phyloP scores from a whole-genome alignment of 2,888 invertebrate genomes.

The Lypha dubia region DNA sequence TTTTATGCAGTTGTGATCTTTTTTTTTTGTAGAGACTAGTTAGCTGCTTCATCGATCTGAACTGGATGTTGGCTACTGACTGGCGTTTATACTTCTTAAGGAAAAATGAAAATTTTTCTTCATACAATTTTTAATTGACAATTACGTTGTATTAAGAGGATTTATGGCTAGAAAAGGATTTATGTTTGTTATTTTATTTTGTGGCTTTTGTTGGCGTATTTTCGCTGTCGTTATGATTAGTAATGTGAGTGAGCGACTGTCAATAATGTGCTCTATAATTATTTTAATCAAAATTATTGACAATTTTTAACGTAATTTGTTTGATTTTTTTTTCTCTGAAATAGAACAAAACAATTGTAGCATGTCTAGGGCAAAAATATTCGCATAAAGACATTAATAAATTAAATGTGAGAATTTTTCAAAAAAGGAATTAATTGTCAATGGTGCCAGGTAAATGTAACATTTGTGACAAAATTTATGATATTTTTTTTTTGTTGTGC shows the following conservation, averaged over 20 bases:
- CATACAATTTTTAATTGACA: constrained; percentile 72
- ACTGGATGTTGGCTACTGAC: constrained; percentile 7
- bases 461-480: no score
- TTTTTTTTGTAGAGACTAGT: constrained; percentile 19
- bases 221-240: constrained; percentile 49
- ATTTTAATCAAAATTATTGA: constrained; percentile 73
- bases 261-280: constrained; percentile 66
- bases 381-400: constrained; percentile 59
- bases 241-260: constrained; percentile 60
- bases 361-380: constrained; percentile 43
- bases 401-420: constrained; percentile 20
- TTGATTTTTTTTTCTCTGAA: not conserved
- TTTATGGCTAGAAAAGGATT: constrained; percentile 73
- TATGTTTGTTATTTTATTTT: constrained; percentile 62
- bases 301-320: constrained; percentile 61
- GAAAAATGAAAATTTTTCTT: constrained; percentile 67
- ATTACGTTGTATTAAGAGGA: constrained; percentile 72
- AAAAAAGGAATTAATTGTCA: constrained; percentile 26
- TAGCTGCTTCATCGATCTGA: not conserved
- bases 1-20: constrained; percentile 22
- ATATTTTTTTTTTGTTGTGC: no score
- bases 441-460: not conserved
- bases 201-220: constrained; percentile 40
- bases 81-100: constrained; percentile 59
- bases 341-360: constrained; percentile 36